Base-by-base conservation (phyloP, 2,888 invertebrate species). In the Stenurella melanura region DNA sequence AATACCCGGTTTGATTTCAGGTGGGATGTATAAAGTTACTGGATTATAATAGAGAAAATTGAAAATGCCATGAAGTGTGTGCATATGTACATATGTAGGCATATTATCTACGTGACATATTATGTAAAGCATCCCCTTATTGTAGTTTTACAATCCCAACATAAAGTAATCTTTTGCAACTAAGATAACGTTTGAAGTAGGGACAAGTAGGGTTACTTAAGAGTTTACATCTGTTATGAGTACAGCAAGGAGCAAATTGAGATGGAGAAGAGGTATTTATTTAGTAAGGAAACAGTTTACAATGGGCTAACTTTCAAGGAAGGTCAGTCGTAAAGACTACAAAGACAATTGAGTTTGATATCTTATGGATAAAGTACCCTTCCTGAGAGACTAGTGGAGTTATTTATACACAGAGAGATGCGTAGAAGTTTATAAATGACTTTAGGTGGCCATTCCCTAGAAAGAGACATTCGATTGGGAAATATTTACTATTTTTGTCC, bases 271-370 rank as follows among this genome's bases (percentile, higher is more conserved):
- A 61, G n/a, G 15, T 61, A 30, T 61, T 61, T 61, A 30, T 21
- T 61, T 61, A 30, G n/a, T 61, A 7, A 61, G 30, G 26, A 61
- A 61, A 9, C 30, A 34, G 12, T 15, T 4, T n/a, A 50, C 50
- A 50, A 50, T n/a, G 6, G n/a, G 50, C 50, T 15, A 50, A 50
- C 50, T 50, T 50, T 50, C 50, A 50, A 50, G 50, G n/a, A 50
- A n/a, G 50, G 50, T 2, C 50, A 50, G n/a, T 50, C 50, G n/a
- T 50, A 50, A 15, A 50, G 3, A 15, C 30, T 26, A 21, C 61
- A 61, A 58, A 58, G 58, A 58, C 58, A 50, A 50, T 50, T 50
- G 50, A 0, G n/a, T 50, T 50, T n/a, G 50, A 50, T 50, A 12
- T 50, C 15, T n/a, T 50, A 17, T n/a, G n/a, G 50, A 17, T 50